Evolutionary conservation across 1,140 invertebrate species (phyloP), one percentile per base, ranked within the genome.

Genomic region (Sminthurinus signatus): DNA sequence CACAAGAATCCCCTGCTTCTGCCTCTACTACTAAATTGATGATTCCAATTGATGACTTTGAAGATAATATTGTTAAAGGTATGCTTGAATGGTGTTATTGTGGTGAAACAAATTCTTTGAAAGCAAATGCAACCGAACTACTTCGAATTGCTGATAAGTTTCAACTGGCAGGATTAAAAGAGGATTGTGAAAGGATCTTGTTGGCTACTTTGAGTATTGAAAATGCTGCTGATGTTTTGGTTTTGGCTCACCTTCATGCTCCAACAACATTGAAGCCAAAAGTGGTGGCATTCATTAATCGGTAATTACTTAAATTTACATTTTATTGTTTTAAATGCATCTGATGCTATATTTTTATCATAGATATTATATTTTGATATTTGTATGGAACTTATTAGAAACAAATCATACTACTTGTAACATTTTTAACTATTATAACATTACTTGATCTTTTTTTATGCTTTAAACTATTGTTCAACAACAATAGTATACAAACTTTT

Each of bases 141-240:
- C 60, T 72, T 54, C 67, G 65, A 65, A 67, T 72, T 29, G 67
- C 70, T 3, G 70, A 72, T 31, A 72, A 72, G 28, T 72, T 69
- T 31, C 58, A 72, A 28, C 44, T 72, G 28, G 1, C 17, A 2
- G 64, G 70, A n/a, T 31, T 72, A 2, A 72, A 72, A 58, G 67
- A 69, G 39, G 70, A 72, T 23, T 72, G 70, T 46, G 70, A 72
- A 54, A 42, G 62, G 36, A 56, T 59, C 3, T 69, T 72, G 31
- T 57, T 67, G 12, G 57, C 57, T 1, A 69, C 69, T 32, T 42
- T 72, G 8, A 69, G 29, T 5, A 64, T 69, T 2, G 70, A 72
- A 19, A 69, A 69, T 54, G 65, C 63, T 1, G 64, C 67, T 21
- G 59, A 69, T 54, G 36, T 72, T 43, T 57, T 72, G 8, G 70